Evolutionary conservation across 2,888 invertebrate species (phyloP), one percentile per base, ranked within the genome.

Genomic region (Pecten maximus): DNA sequence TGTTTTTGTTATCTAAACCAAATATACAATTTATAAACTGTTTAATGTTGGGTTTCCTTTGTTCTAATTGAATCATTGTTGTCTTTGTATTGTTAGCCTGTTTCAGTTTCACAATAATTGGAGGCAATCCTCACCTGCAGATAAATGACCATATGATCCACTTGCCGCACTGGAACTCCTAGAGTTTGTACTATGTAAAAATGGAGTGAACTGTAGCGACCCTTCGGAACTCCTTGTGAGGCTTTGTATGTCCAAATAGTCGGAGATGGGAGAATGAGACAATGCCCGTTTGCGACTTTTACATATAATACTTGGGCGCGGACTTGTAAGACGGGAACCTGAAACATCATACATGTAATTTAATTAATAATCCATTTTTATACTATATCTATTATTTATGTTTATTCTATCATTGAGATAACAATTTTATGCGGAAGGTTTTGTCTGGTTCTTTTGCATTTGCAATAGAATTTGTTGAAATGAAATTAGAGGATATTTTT

Each of bases 81-180:
- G n/a, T n/a, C n/a, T n/a, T n/a, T n/a, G n/a, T n/a, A n/a, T n/a
- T n/a, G n/a, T n/a, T n/a, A n/a, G n/a, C n/a, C n/a, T n/a, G n/a
- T n/a, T n/a, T n/a, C n/a, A n/a, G n/a, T n/a, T n/a, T n/a, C n/a
- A n/a, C n/a, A n/a, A n/a, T n/a, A n/a, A n/a, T 12, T 12, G 12
- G 44, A 44, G 12, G 44, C 8, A 39, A n/a, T 48, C 44, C 96
- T 95, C 96, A 98, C 98, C 98, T 94, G 99, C 99, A 93, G 99
- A 99, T 93, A 99, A 98, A 97, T 99, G 99, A 39, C 99, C 99
- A 97, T 99, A 99, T 92, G 99, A 99, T 88, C 99, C 99, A 95
- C 99, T 99, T 8, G 98, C 98, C n/a, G 96, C 96, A 48, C 98
- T 96, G 8, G 97, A 97, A 90, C 96, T 96, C 19, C 96, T 94